Evolutionary conservation across 1,140 invertebrate species (phyloP).

Genomic region (Littorina saxatilis): DNA sequence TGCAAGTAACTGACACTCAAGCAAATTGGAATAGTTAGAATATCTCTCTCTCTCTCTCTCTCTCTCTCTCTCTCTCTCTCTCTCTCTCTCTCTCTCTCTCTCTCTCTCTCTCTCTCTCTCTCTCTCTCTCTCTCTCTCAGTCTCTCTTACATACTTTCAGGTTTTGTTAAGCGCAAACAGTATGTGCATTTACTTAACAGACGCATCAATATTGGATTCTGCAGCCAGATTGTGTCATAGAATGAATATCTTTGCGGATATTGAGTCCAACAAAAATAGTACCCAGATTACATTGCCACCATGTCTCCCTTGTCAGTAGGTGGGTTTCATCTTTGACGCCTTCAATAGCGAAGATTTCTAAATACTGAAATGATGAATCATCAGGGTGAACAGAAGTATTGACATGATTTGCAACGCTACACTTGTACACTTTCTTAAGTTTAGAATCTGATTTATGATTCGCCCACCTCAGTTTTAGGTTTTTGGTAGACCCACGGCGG

Average conservation of each 20-base stretch:
- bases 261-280: neutral
- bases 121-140: constrained; percentile 18
- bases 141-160: neutral
- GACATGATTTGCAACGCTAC: neutral
- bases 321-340: neutral
- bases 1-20: too few species aligned
- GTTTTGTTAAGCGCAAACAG: too few species aligned
- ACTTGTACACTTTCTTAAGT: neutral
- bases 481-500: neutral
- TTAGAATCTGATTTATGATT: neutral
- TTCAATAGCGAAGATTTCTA: neutral
- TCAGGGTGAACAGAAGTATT: neutral
- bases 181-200: too few species aligned
- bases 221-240: too few species aligned
- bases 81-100: neutral
- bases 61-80: neutral
- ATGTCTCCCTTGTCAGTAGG: neutral
- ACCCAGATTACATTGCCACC: neutral
- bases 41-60: neutral
- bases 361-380: neutral
- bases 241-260: neutral
- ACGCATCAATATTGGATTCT: too few species aligned
- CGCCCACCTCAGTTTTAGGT: neutral
- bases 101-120: constrained; percentile 17
- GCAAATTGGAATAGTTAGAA: too few species aligned